Percentiles rank a stretch among this genome's conserved stretches.
Evolutionary conservation across 2,888 invertebrate species (phyloP).

Genomic region (Agrochola macilenta): DNA sequence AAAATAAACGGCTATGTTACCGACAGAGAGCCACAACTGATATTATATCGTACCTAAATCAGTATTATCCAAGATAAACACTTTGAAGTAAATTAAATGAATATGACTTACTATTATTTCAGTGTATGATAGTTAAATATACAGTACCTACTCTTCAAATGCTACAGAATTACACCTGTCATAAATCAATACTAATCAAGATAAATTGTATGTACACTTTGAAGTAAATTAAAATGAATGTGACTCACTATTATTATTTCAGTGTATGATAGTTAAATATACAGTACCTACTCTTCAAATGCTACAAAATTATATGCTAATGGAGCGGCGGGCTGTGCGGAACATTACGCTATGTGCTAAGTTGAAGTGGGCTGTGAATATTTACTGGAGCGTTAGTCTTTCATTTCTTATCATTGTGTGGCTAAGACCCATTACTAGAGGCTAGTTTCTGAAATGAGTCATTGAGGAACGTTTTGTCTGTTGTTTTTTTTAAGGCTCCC

Average conservation of each 20-base stretch:
- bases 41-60: background rate
- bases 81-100: background rate
- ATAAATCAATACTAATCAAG: too few relatives aligned
- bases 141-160: background rate
- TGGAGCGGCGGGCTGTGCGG: too few relatives aligned
- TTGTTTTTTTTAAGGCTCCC: too few relatives aligned
- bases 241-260: too few relatives aligned
- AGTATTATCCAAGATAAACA: background rate
- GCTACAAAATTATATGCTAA: too few relatives aligned
- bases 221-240: too few relatives aligned
- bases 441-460: conserved; percentile 12
- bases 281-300: too few relatives aligned
- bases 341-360: background rate
- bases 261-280: too few relatives aligned
- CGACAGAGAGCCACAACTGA: background rate
- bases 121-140: too few relatives aligned
- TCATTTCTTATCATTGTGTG: conserved; percentile 26
- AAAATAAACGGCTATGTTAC: background rate
- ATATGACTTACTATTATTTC: background rate
- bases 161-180: background rate
- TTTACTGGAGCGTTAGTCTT: background rate
- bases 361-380: background rate
- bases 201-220: too few relatives aligned
- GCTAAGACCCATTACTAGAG: background rate
- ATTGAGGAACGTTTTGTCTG: background rate